Conservation (phyloP, 1,140 invertebrate species). For the Rhizoglyphus robini region DNA sequence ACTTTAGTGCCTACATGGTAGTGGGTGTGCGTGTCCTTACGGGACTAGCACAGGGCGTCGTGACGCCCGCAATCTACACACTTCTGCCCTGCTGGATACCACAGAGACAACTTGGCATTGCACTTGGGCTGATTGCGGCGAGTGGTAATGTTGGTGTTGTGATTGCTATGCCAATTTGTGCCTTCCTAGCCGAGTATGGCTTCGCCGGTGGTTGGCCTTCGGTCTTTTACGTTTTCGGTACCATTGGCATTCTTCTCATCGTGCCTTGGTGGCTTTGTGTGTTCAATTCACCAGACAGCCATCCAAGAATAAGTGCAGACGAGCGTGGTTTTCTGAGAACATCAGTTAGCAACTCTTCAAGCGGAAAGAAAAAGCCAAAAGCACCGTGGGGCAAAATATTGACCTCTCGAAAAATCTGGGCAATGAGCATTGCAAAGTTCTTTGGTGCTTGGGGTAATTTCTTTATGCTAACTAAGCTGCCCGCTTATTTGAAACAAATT, state of each 20-base stretch:
- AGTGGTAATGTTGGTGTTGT: constrained; percentile 38
- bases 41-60: constrained; percentile 33
- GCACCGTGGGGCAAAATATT: constrained; percentile 63
- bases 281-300: constrained; percentile 38
- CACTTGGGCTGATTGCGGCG: constrained; percentile 18
- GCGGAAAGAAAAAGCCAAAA: constrained; percentile 15
- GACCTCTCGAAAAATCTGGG: constrained; percentile 71
- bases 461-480: constrained; percentile 79
- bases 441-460: constrained; percentile 88
- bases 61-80: constrained; percentile 32
- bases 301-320: constrained; percentile 34
- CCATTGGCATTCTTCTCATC: constrained; percentile 27
- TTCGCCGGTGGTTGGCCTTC: constrained; percentile 37
- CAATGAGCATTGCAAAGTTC: constrained; percentile 74
- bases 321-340: constrained; percentile 22
- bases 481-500: constrained; percentile 41
- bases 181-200: constrained; percentile 30
- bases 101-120: constrained; percentile 27
- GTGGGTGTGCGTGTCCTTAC: constrained; percentile 33
- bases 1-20: constrained; percentile 31
- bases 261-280: constrained; percentile 37
- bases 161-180: constrained; percentile 37
- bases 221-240: constrained; percentile 38
- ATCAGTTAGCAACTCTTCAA: constrained; percentile 15
- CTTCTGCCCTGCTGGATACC: constrained; percentile 31